These are phyloP conservation scores for Callyntrura guangdongensis DNA, from an alignment of 2,888 invertebrate genomes.

Conservation along the genomic window DNA sequence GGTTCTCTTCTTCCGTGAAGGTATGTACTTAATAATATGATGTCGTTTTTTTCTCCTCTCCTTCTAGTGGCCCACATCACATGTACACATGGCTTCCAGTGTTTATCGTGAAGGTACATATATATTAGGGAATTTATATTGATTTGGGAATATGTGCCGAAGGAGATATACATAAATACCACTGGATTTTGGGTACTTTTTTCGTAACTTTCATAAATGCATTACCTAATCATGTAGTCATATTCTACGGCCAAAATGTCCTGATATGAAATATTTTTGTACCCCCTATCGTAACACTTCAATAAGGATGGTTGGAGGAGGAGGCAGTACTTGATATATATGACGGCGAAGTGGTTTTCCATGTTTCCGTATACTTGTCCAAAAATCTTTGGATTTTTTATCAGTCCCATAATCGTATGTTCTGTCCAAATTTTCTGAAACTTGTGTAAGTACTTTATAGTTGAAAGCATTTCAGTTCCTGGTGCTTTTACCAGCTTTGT, in stretches of 20 bases:
- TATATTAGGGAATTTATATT: constrained; percentile 33
- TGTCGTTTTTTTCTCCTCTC: constrained; percentile 19
- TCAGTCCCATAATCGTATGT: not conserved
- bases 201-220: constrained; percentile 26
- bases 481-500: constrained; percentile 22
- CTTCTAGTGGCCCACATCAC: not conserved
- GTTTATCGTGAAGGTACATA: not conserved
- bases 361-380: constrained; percentile 8
- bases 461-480: constrained; percentile 16
- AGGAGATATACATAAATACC: constrained; percentile 13
- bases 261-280: not conserved
- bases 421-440: constrained; percentile 12
- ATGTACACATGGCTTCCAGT: not conserved
- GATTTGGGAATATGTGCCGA: constrained; percentile 36
- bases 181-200: constrained; percentile 10
- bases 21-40: constrained; percentile 45
- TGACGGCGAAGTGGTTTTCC: not conserved
- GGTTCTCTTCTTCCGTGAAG: not conserved
- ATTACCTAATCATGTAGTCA: not conserved
- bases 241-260: not conserved
- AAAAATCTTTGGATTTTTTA: not conserved
- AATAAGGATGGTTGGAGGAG: not conserved
- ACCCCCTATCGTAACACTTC: no score
- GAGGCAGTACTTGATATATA: not conserved
- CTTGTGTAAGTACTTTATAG: not conserved